These are phyloP conservation scores for Neosalanx taihuensis DNA, from an alignment of 2,797 vertebrate genomes.

Conservation along the genomic window DNA sequence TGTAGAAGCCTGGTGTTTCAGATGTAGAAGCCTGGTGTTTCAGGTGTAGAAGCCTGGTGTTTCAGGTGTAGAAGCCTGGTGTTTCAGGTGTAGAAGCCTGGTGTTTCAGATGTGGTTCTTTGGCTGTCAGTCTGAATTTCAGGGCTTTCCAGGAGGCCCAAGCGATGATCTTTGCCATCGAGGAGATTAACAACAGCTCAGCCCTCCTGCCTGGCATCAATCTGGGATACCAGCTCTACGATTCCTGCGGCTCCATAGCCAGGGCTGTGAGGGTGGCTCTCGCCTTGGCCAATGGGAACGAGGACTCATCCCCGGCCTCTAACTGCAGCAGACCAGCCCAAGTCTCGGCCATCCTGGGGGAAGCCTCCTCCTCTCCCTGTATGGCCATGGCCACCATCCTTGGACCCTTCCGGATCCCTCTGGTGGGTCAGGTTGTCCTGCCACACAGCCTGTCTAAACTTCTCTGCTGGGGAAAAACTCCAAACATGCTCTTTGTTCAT, in stretches of 20 bases:
- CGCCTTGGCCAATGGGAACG: slow-evolving; percentile 58
- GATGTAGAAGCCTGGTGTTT: too few relatives aligned
- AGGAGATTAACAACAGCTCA: slow-evolving; percentile 61
- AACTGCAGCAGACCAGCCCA: slow-evolving; percentile 55
- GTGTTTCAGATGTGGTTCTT: too few relatives aligned
- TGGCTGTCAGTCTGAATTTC: neutral
- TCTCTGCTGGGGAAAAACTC: too few relatives aligned
- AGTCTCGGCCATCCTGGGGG: slow-evolving; percentile 69
- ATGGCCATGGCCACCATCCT: slow-evolving; percentile 65
- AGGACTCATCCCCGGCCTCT: slow-evolving; percentile 10
- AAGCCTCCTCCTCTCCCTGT: slow-evolving; percentile 65
- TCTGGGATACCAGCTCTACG: slow-evolving; percentile 61
- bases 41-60: too few relatives aligned
- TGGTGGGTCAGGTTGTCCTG: slow-evolving; percentile 48
- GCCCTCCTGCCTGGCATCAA: slow-evolving; percentile 54
- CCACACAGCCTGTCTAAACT: too few relatives aligned
- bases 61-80: too few relatives aligned
- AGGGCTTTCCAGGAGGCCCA: slow-evolving; percentile 51
- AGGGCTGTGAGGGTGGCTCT: slow-evolving; percentile 57
- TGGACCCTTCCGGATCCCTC: slow-evolving; percentile 65
- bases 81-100: too few relatives aligned
- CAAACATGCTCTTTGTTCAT: too few relatives aligned
- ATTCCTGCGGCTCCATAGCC: slow-evolving; percentile 51
- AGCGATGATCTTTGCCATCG: slow-evolving; percentile 61
- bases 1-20: too few relatives aligned